Conservation (phyloP, 2,797 vertebrate species). For the Alfaro cultratus region DNA sequence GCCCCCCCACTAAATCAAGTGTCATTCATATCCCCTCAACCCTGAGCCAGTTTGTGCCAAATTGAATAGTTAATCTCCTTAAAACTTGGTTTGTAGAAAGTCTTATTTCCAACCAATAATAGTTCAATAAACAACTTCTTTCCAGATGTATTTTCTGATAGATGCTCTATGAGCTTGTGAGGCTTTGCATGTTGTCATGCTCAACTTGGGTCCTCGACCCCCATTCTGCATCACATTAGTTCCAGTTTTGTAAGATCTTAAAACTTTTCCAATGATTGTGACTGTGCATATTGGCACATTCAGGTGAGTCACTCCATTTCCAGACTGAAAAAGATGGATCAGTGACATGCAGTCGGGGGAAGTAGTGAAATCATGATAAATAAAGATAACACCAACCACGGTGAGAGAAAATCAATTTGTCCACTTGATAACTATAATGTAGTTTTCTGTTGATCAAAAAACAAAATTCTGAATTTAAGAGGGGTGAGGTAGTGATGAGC, state of each 20-base stretch:
- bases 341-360: not conserved
- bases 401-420: not conserved
- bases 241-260: not conserved
- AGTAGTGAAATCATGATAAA: not conserved
- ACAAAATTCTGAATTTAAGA: not conserved
- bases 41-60: not conserved
- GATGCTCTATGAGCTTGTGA: not conserved
- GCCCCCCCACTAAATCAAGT: not conserved
- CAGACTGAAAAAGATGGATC: not conserved
- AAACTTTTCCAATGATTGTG: not conserved
- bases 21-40: not conserved
- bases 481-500: not conserved
- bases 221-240: not conserved
- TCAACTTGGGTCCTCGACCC: not conserved
- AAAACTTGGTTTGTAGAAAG: not conserved
- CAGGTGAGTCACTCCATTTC: not conserved
- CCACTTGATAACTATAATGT: not conserved
- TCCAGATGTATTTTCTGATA: not conserved
- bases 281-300: not conserved
- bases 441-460: not conserved
- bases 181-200: not conserved
- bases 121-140: not conserved
- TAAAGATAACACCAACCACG: not conserved
- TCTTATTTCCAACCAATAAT: not conserved
- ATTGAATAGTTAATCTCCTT: not conserved